Base-by-base conservation (phyloP, 2,888 invertebrate genomes). In the Lordiphosa fenestrarum region DNA sequence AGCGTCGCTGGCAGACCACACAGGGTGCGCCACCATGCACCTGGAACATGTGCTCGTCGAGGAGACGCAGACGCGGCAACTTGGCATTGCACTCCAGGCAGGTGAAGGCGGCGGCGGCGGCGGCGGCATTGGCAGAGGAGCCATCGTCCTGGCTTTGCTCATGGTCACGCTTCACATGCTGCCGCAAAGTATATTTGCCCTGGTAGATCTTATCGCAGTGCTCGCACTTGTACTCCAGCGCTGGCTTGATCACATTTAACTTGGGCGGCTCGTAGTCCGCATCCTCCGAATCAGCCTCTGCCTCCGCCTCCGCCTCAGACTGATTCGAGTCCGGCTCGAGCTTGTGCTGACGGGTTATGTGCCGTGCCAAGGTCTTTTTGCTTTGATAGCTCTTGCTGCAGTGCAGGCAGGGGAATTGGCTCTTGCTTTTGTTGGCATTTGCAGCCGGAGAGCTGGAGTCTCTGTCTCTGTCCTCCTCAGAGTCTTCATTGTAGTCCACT, bases 11-110 rank as follows among this genome's bases (percentile, higher is more conserved):
- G 38, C 85, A 85, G 1, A 73, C 55, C 6, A 56, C 47, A 38
- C 85, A 85, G 1, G 67, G 68, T 3, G 74, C 67, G 0, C 86
- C 86, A 10, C 72, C 73, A 9, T 85, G 85, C n/a, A 63, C 56
- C 39, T 61, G 44, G 2, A 73, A 47, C 53, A 75, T 54, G 39
- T 81, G 81, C 54, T 73, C 73, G 38, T 81, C 84, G 19, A 83
- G 61, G n/a, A 64, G 61, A 0, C 81, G 80, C 1, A 70, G 51
- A 0, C 83, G 73, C 1, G 84, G 80, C 46, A 81, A 10, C 15
- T 69, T 55, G 2, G 23, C 46, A 10, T 71, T 50, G 53, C 81
- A 81, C 39, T 84, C 81, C 4, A 64, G 33, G 39, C 81, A 81
- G 12, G 56, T 59, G n/a, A 83, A 78, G 0, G 53, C 35, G 25